These are phyloP conservation scores for Paedocypris sp. DNA, from an alignment of 2,113 vertebrate genomes.

Conservation along the genomic window DNA sequence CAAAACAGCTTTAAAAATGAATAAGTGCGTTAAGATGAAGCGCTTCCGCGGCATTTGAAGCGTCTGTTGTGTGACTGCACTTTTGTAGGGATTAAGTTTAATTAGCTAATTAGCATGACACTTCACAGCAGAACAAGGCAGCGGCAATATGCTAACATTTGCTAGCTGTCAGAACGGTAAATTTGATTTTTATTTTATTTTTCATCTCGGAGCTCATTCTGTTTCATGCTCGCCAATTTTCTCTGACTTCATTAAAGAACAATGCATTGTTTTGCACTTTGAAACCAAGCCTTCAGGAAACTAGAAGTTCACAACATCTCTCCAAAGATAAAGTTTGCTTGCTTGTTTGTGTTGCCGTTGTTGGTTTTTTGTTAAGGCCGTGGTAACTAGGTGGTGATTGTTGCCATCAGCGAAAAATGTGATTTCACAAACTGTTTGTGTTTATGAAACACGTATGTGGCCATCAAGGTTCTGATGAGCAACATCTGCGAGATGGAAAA, in stretches of 20 bases:
- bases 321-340: too few species aligned
- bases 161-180: background rate
- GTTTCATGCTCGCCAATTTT: background rate
- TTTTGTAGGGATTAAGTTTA: constrained; percentile 21
- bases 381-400: constrained; percentile 11
- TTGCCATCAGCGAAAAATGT: constrained; percentile 15
- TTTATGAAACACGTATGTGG: constrained; percentile 55
- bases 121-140: background rate
- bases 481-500: constrained; percentile 47
- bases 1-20: constrained; percentile 21
- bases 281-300: background rate
- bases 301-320: too few species aligned
- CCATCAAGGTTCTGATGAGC: constrained; percentile 43
- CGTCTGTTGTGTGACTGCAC: constrained; percentile 18
- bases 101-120: constrained; percentile 35
- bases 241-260: background rate
- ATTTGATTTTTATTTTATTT: background rate
- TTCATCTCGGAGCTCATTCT: background rate
- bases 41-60: constrained; percentile 18
- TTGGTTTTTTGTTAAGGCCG: background rate
- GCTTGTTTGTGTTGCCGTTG: background rate
- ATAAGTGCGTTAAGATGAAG: constrained; percentile 20
- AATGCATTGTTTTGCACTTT: background rate
- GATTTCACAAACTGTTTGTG: constrained; percentile 6
- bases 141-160: constrained; percentile 4